Conservation (phyloP, 2,888 invertebrate genomes). For the Colostygia pectinataria region DNA sequence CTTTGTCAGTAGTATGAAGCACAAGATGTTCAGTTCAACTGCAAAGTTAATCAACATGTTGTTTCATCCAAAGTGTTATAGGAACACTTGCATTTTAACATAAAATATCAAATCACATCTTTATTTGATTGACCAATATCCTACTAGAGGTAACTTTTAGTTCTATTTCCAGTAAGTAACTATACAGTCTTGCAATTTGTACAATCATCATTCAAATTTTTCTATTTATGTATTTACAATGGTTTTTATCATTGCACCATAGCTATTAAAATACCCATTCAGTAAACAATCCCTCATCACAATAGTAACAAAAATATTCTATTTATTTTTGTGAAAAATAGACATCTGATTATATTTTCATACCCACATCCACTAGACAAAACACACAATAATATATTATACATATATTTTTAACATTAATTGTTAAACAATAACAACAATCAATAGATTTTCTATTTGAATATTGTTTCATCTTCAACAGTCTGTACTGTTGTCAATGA, state of each 20-base stretch:
- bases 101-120: constrained; percentile 1
- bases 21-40: not conserved
- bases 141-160: constrained; percentile 21
- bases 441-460: constrained; percentile 75
- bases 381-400: constrained; percentile 79
- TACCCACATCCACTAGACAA: constrained; percentile 71
- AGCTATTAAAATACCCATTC: constrained; percentile 69
- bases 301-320: constrained; percentile 76
- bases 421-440: constrained; percentile 80
- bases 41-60: not conserved
- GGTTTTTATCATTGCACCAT: constrained; percentile 61
- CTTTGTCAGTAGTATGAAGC: not conserved
- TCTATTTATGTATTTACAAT: constrained; percentile 62
- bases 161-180: constrained; percentile 22
- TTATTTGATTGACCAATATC: constrained; percentile 9
- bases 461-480: constrained; percentile 72
- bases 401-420: constrained; percentile 70
- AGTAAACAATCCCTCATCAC: constrained; percentile 73
- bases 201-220: constrained; percentile 65
- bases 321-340: constrained; percentile 77
- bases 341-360: constrained; percentile 67
- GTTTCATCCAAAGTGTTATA: too few relatives aligned
- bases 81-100: not conserved
- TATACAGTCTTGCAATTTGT: constrained; percentile 78
- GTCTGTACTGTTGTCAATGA: constrained; percentile 62